Evolutionary conservation across 1,140 invertebrate species (phyloP).

Genomic region (Lanistes nyassanus): DNA sequence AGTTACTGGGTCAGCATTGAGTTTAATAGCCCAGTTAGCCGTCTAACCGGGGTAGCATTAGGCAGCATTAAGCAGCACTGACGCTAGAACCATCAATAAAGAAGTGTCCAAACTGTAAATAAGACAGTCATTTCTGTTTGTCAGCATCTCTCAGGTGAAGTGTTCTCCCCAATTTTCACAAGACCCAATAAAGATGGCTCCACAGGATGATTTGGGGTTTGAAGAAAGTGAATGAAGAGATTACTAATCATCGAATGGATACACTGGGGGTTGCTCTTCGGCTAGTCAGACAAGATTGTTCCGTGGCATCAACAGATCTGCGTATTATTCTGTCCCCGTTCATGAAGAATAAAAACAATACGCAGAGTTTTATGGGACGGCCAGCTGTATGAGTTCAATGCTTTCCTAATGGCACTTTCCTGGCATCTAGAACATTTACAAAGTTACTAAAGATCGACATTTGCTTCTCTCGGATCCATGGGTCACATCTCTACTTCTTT

Average conservation of each 20-base stretch:
- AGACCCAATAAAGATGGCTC: constrained; percentile 40
- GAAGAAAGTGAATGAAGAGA: constrained; percentile 39
- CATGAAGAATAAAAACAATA: constrained; percentile 27
- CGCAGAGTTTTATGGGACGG: constrained; percentile 31
- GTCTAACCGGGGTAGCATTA: too few species aligned
- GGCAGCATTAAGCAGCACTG: too few species aligned
- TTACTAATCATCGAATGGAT: constrained; percentile 46
- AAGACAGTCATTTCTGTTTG: too few species aligned
- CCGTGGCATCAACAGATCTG: too few species aligned
- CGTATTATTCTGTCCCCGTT: constrained; percentile 33
- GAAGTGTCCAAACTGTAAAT: too few species aligned
- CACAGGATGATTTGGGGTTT: too few species aligned
- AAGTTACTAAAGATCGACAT: constrained; percentile 36
- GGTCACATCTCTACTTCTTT: constrained; percentile 17
- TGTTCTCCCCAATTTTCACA: too few species aligned
- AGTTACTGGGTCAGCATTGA: too few species aligned
- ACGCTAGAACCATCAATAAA: too few species aligned
- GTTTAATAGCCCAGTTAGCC: too few species aligned
- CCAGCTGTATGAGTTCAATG: constrained; percentile 31
- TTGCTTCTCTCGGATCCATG: constrained; percentile 18
- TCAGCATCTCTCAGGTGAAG: too few species aligned
- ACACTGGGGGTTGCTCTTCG: constrained; percentile 30
- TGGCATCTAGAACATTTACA: constrained; percentile 22
- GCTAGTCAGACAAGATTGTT: constrained; percentile 36
- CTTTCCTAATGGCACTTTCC: constrained; percentile 37